Evolutionary conservation across 1,140 invertebrate genomes (phyloP).

Genomic region (Zaprionus lachaisei): DNA sequence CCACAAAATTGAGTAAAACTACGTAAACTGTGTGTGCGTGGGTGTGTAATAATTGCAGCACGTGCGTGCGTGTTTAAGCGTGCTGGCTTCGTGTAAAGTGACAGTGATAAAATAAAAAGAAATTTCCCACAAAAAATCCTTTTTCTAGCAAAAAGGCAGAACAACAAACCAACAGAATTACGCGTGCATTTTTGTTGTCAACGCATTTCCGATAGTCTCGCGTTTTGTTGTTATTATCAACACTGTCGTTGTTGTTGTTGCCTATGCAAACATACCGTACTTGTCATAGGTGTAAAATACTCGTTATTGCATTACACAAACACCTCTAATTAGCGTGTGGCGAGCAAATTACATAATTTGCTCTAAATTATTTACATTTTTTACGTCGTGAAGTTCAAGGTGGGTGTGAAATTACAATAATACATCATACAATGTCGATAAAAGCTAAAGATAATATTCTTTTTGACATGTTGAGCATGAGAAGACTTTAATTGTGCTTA

Average conservation of each 20-base stretch:
- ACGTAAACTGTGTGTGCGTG: not conserved
- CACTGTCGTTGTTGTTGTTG: not conserved
- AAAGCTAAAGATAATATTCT: not conserved
- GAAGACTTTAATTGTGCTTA: not conserved
- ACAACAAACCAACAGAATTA: not conserved
- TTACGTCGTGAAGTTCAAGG: conserved; percentile 59
- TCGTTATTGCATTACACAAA: conserved; percentile 28
- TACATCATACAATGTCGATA: not conserved
- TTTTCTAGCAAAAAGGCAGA: not conserved
- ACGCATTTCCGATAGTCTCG: conserved; percentile 24
- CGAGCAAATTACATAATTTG: conserved; percentile 69
- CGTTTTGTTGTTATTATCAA: conserved; percentile 39
- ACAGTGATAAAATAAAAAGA: conserved; percentile 17
- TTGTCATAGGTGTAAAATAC: conserved; percentile 32
- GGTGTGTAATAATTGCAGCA: conserved; percentile 6
- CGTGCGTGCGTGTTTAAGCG: conserved; percentile 11
- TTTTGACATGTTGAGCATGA: not conserved
- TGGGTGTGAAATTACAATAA: conserved; percentile 42
- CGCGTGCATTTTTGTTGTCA: conserved; percentile 22
- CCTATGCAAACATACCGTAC: conserved; percentile 39
- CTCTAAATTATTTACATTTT: conserved; percentile 52
- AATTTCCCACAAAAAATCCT: conserved; percentile 9
- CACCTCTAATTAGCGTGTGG: conserved; percentile 43
- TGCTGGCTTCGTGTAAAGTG: conserved; percentile 12
- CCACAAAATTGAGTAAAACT: conserved; percentile 1